Percentiles rank a stretch among this genome's conserved stretches.
phyloP scores from a whole-genome alignment of 2,888 invertebrate species.

The Tiphia femorata region DNA sequence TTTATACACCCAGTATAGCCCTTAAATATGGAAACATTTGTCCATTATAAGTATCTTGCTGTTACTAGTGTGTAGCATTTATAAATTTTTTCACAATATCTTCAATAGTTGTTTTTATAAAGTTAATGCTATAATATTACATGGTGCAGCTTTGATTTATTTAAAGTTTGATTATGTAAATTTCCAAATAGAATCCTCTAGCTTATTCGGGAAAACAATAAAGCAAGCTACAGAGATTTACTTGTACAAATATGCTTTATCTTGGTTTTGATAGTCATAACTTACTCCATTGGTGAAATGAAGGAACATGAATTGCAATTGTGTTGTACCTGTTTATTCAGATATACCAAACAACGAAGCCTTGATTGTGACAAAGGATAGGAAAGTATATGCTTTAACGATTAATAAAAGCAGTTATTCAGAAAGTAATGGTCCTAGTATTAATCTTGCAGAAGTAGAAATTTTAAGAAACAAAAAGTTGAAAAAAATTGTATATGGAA shows the following conservation, averaged over 20 bases:
- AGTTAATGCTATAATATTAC: background rate
- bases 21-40: background rate
- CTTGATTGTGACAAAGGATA: slow-evolving; percentile 72
- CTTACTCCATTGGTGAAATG: too few species aligned
- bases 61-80: background rate
- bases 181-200: too few species aligned
- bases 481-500: slow-evolving; percentile 72
- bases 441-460: slow-evolving; percentile 71
- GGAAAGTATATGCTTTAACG: slow-evolving; percentile 73
- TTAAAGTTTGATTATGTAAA: too few species aligned
- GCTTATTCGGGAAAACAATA: too few species aligned
- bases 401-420: slow-evolving; percentile 73
- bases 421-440: slow-evolving; percentile 71
- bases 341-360: slow-evolving; percentile 74
- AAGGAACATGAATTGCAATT: background rate
- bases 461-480: slow-evolving; percentile 71
- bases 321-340: background rate
- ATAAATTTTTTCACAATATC: background rate
- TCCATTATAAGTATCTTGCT: background rate
- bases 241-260: too few species aligned
- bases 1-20: too few species aligned
- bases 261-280: too few species aligned
- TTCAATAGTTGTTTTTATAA: too few species aligned
- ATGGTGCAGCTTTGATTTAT: background rate
- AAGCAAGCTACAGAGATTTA: too few species aligned